phyloP scores from a whole-genome alignment of 2,888 invertebrate genomes.

The Ophonus ardosiacus region DNA sequence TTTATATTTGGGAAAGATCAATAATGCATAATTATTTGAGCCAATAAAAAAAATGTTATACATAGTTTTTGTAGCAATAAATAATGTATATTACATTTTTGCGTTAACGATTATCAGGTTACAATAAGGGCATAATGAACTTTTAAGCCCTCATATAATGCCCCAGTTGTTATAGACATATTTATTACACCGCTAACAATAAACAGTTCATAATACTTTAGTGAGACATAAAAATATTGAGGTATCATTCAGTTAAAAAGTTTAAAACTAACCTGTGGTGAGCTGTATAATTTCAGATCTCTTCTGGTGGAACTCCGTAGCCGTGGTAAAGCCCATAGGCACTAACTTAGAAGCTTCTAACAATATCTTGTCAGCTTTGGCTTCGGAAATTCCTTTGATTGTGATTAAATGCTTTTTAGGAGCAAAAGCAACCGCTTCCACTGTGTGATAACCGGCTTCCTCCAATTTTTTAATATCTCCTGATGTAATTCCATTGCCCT shows the following conservation, averaged over 20 bases:
- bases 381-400: constrained; percentile 97
- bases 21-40: too few relatives aligned
- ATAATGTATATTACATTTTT: too few relatives aligned
- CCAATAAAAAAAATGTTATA: too few relatives aligned
- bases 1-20: too few relatives aligned
- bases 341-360: constrained; percentile 95
- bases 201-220: too few relatives aligned
- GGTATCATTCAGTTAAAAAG: neutral
- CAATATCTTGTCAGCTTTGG: constrained; percentile 96
- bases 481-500: constrained; percentile 94
- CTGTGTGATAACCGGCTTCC: constrained; percentile 95
- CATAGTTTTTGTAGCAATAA: too few relatives aligned
- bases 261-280: constrained; percentile 82
- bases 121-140: too few relatives aligned
- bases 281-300: constrained; percentile 96
- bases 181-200: too few relatives aligned
- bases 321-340: constrained; percentile 98
- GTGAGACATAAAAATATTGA: too few relatives aligned
- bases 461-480: constrained; percentile 95
- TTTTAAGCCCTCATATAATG: too few relatives aligned
- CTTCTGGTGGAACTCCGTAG: constrained; percentile 96
- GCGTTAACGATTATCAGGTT: too few relatives aligned
- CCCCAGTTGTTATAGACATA: too few relatives aligned
- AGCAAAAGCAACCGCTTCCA: constrained; percentile 96
- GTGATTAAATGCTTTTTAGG: constrained; percentile 93